Conservation (phyloP, 1,140 invertebrate species). For the Drosophila pruinosa region DNA sequence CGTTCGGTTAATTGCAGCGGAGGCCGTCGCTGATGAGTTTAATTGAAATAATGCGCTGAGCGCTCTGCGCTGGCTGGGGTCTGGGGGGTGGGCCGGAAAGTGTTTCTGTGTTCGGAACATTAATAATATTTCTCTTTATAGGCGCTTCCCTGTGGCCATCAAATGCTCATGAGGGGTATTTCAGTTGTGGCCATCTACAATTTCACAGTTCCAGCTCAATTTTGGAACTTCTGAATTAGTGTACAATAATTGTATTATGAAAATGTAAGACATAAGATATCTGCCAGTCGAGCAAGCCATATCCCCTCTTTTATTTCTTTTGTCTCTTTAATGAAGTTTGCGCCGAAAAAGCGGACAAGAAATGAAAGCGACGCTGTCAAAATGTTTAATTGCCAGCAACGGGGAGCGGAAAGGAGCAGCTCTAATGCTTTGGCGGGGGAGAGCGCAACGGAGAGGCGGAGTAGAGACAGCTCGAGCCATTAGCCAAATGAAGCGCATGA, state of each 20-base stretch:
- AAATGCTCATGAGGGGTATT: background rate
- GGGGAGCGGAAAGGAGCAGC: background rate
- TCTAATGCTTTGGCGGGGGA: background rate
- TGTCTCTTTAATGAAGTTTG: constrained; percentile 64
- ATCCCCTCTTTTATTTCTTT: constrained; percentile 3
- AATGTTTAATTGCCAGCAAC: constrained; percentile 60
- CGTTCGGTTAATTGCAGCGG: constrained; percentile 66
- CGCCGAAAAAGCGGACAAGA: constrained; percentile 26
- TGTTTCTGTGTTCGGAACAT: constrained; percentile 44
- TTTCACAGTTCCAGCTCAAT: no score
- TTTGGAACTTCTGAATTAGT: no score
- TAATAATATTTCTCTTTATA: constrained; percentile 67
- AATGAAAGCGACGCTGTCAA: constrained; percentile 44
- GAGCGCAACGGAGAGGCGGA: background rate
- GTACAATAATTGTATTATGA: background rate
- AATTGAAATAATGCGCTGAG: constrained; percentile 75
- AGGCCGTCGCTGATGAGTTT: constrained; percentile 72
- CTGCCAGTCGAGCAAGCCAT: background rate
- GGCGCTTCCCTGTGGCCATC: background rate
- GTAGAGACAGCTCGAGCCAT: constrained; percentile 14
- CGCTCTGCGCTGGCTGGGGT: no score
- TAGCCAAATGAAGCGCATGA: constrained; percentile 68
- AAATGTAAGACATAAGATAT: background rate
- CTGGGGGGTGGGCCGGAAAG: constrained; percentile 32
- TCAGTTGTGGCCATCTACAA: no score